Evolutionary conservation across 2,888 invertebrate species (phyloP), one percentile per base, ranked within the genome.

Genomic region (Iphiclides podalirius): DNA sequence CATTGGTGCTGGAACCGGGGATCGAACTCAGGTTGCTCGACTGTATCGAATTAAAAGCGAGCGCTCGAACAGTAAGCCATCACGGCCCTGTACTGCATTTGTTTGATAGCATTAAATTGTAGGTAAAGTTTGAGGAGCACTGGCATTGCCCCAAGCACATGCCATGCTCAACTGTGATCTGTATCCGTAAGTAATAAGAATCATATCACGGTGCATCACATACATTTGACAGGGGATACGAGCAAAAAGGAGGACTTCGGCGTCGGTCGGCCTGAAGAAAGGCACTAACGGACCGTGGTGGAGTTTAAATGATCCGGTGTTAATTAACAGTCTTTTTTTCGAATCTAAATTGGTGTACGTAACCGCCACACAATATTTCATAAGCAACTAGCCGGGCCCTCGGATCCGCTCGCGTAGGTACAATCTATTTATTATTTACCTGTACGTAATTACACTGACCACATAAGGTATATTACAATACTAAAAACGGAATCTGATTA

Each of bases 271-370:
- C 48, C 26, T 33, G 28, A 52, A 52, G 50, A 52, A 45, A 51
- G 33, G 53, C 45, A 48, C 53, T 43, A 44, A 55, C 48, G 46
- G 40, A 53, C 41, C 49, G 49, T 53, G 52, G 44, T 49, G 37
- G 37, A 41, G 48, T 55, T 54, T 56, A 55, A 59, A 58, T 55
- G 59, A 57, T 56, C 54, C 53, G 37, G 38, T 50, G 52, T 44
- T 57, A 57, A 61, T 58, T 57, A 58, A 54, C 13, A 16, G 17
- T 45, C 41, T 52, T 41, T 52, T 49, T 53, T 51, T 35, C 40
- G 33, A 33, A 43, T 48, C 31, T 38, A 42, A 43, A 37, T 37
- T 14, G 23, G 9, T 38, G 17, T 15, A 46, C 38, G 33, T 15
- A 39, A 37, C n/a, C 37, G 42, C 33, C 42, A 17, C 26, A 28